phyloP scores from a whole-genome alignment of 2,113 vertebrate genomes.

The Psilopogon haemacephalus region DNA sequence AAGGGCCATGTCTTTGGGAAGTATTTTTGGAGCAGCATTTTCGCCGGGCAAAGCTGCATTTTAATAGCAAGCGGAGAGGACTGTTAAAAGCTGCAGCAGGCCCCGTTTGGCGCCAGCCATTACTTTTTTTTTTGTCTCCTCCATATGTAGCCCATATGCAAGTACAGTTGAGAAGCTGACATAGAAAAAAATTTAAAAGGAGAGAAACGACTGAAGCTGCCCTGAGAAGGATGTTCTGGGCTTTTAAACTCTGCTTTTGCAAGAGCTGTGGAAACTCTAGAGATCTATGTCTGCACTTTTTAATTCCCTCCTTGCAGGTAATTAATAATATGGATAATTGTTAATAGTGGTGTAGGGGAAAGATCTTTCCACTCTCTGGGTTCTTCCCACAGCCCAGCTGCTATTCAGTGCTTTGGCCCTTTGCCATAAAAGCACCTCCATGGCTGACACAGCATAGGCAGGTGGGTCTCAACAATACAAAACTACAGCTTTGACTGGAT shows the following conservation, averaged over 20 bases:
- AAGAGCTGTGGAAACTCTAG: background rate
- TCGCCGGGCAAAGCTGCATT: slow-evolving; percentile 15
- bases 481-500: background rate
- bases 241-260: background rate
- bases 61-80: slow-evolving; percentile 36
- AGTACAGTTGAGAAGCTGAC: slow-evolving; percentile 44
- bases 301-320: background rate
- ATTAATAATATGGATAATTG: background rate
- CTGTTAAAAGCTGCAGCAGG: slow-evolving; percentile 55
- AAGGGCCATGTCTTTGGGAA: background rate
- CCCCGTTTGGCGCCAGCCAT: background rate
- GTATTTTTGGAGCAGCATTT: slow-evolving; percentile 38
- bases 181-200: background rate
- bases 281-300: background rate
- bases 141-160: slow-evolving; percentile 64
- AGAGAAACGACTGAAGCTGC: background rate
- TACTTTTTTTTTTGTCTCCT: background rate
- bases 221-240: background rate
- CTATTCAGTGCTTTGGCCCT: background rate
- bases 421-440: background rate
- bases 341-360: background rate
- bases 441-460: accelerated
- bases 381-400: background rate
- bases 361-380: background rate
- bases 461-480: background rate